Percentiles rank a stretch among this genome's conserved stretches.
Conservation (phyloP, 2,888 invertebrate species). For the Cactoblastis cactorum region DNA sequence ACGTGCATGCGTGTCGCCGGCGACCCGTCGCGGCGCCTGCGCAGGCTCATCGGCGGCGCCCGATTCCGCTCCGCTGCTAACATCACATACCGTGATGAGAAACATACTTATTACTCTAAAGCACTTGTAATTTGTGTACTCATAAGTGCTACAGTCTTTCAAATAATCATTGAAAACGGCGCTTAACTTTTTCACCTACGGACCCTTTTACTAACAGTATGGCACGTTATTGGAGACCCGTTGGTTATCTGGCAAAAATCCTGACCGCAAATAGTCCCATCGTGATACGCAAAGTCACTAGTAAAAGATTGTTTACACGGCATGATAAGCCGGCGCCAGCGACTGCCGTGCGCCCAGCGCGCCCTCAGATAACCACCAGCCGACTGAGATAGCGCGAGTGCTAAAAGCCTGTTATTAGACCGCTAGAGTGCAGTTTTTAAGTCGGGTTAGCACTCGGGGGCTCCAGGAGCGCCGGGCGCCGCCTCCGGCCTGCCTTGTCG, state of each 20-base stretch:
- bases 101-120: slow-evolving; percentile 44
- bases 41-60: slow-evolving; percentile 38
- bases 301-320: slow-evolving; percentile 66
- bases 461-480: slow-evolving; percentile 56
- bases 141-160: slow-evolving; percentile 38
- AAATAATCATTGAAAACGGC: slow-evolving; percentile 14
- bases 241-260: slow-evolving; percentile 61
- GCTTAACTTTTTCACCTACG: slow-evolving; percentile 3
- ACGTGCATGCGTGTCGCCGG: slow-evolving; percentile 49
- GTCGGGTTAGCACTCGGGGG: slow-evolving; percentile 41
- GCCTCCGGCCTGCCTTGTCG: slow-evolving; percentile 72
- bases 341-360: slow-evolving; percentile 50
- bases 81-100: slow-evolving; percentile 36
- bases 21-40: slow-evolving; percentile 39
- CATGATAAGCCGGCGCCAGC: slow-evolving; percentile 74
- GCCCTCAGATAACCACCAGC: slow-evolving; percentile 54
- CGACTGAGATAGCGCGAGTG: slow-evolving; percentile 53
- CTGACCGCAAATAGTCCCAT: slow-evolving; percentile 61
- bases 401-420: slow-evolving; percentile 69
- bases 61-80: slow-evolving; percentile 20
- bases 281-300: slow-evolving; percentile 62
- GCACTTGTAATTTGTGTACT: slow-evolving; percentile 26
- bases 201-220: slow-evolving; percentile 14
- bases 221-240: slow-evolving; percentile 27
- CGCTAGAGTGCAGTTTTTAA: slow-evolving; percentile 56